These are phyloP conservation scores for Siniperca chuatsi DNA, from an alignment of 2,113 vertebrate species.

Conservation along the genomic window DNA sequence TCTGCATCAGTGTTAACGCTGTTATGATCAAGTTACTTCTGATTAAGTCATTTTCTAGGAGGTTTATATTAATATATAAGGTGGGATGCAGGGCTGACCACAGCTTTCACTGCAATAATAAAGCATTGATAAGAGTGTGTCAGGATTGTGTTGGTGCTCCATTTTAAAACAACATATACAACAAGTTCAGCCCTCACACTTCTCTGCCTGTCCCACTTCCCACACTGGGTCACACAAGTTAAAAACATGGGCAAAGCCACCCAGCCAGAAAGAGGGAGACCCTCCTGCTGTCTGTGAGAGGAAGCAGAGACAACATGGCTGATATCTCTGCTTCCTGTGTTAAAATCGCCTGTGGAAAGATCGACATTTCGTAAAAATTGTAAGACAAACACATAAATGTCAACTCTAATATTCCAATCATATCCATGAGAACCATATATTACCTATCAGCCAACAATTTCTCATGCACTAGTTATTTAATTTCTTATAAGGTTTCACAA, in stretches of 20 bases:
- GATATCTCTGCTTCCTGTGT: background rate
- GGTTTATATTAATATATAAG: too few species aligned
- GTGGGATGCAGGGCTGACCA: slow-evolving; percentile 18
- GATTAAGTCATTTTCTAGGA: background rate
- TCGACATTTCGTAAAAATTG: background rate
- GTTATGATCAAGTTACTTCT: background rate
- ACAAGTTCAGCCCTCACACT: slow-evolving; percentile 19
- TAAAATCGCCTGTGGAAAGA: background rate
- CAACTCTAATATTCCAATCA: background rate
- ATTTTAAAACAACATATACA: slow-evolving; percentile 43
- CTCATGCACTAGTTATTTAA: background rate
- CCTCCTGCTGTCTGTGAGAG: slow-evolving; percentile 25
- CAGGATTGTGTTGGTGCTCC: slow-evolving; percentile 34
- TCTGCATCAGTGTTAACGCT: background rate
- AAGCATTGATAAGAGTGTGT: slow-evolving; percentile 24
- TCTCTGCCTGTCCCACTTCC: slow-evolving; percentile 72
- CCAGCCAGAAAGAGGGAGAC: slow-evolving; percentile 23
- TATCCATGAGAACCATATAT: background rate
- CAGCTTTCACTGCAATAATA: slow-evolving; percentile 49
- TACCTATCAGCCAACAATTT: background rate
- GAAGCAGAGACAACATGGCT: slow-evolving; percentile 5
- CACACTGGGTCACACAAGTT: slow-evolving; percentile 60
- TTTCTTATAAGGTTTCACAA: background rate
- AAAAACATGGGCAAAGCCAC: slow-evolving; percentile 44
- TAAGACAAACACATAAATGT: background rate